Percentiles rank a stretch among this genome's conserved stretches.
Conservation (phyloP, 2,888 invertebrate species). For the Metalampra italica region DNA sequence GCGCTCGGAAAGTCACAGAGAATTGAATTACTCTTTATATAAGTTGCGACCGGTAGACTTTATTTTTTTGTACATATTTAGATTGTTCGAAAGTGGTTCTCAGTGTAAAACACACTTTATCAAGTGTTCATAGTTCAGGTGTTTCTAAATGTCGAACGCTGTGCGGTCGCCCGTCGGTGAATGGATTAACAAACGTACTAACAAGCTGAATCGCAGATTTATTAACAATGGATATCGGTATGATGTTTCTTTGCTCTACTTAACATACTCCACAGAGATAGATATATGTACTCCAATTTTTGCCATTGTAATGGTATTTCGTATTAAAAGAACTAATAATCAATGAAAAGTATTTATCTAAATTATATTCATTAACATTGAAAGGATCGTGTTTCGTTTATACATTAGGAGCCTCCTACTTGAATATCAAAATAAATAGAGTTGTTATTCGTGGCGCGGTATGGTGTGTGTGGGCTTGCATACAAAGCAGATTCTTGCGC, state of each 20-base stretch:
- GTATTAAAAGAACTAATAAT: too few species aligned
- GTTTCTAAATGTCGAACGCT: slow-evolving; percentile 58
- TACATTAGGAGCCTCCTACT: slow-evolving; percentile 38
- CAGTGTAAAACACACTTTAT: slow-evolving; percentile 31
- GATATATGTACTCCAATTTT: neutral
- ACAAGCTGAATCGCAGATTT: slow-evolving; percentile 58
- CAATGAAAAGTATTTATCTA: too few species aligned
- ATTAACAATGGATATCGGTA: slow-evolving; percentile 70
- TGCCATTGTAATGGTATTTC: slow-evolving; percentile 8
- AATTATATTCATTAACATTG: slow-evolving; percentile 6
- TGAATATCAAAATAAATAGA: slow-evolving; percentile 47
- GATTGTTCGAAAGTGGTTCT: slow-evolving; percentile 54
- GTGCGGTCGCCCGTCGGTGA: slow-evolving; percentile 59
- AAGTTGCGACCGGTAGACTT: slow-evolving; percentile 36
- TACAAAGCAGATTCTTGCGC: slow-evolving; percentile 53
- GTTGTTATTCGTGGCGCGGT: slow-evolving; percentile 34
- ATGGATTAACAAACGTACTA: slow-evolving; percentile 64
- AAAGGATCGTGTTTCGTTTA: slow-evolving; percentile 27
- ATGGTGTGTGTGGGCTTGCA: slow-evolving; percentile 38
- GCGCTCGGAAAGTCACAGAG: slow-evolving; percentile 45
- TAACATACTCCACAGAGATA: neutral
- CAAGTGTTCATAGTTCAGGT: slow-evolving; percentile 42
- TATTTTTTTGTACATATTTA: slow-evolving; percentile 43
- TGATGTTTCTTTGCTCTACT: slow-evolving; percentile 20
- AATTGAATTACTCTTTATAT: slow-evolving; percentile 50